These are phyloP conservation scores for Agonopterix heracliana DNA, from an alignment of 2,888 invertebrate species.

Conservation along the genomic window DNA sequence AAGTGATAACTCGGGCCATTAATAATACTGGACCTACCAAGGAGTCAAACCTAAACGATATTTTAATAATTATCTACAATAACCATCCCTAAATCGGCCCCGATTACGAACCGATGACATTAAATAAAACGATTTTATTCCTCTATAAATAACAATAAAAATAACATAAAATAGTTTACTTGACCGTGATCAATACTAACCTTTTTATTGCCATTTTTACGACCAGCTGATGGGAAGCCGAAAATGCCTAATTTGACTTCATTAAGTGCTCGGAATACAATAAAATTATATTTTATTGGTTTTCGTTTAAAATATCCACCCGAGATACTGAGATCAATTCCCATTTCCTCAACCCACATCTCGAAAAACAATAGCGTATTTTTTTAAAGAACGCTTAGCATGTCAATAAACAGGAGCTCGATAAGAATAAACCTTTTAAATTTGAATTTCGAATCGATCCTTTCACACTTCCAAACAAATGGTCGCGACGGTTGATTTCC, in stretches of 20 bases:
- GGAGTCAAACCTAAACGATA: background rate
- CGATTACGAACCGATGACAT: constrained; percentile 54
- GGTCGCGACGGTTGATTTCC: constrained; percentile 71
- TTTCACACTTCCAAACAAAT: constrained; percentile 71
- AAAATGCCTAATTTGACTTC: constrained; percentile 68
- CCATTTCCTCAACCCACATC: too few species aligned
- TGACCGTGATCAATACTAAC: constrained; percentile 61
- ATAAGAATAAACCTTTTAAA: constrained; percentile 52
- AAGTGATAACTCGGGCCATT: constrained; percentile 3
- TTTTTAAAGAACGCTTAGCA: constrained; percentile 26
- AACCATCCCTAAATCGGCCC: constrained; percentile 19
- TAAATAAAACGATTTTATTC: constrained; percentile 64
- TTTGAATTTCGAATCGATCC: constrained; percentile 62
- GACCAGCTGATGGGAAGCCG: constrained; percentile 56
- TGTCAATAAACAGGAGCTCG: constrained; percentile 57
- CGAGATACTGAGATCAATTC: background rate
- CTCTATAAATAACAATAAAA: constrained; percentile 73
- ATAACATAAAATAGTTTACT: constrained; percentile 70
- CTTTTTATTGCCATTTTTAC: constrained; percentile 66
- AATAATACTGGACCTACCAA: constrained; percentile 6
- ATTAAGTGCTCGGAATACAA: constrained; percentile 62
- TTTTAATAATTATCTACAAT: constrained; percentile 17
- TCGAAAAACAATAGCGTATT: too few species aligned
- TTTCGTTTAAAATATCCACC: constrained; percentile 21
- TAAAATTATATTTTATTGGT: constrained; percentile 60